A percentile compares a stretch with the other conserved stretches of the same genome.
Evolutionary conservation across 2,888 invertebrate genomes (phyloP).

Genomic region (Meteorus cinctellus): DNA sequence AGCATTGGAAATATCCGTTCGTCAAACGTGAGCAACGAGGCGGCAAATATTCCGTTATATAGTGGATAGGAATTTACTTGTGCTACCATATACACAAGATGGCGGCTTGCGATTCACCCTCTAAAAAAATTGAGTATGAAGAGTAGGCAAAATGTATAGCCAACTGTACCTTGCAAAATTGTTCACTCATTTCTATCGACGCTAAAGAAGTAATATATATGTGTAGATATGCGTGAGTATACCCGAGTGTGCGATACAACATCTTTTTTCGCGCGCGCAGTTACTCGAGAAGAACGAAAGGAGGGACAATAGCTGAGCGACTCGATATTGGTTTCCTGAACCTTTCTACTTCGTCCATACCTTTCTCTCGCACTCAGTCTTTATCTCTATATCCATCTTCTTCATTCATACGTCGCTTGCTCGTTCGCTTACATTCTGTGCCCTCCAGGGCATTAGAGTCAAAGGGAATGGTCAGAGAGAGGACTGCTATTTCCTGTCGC

Average conservation of each 20-base stretch:
- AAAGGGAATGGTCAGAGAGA: slow-evolving; percentile 30
- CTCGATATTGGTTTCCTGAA: slow-evolving; percentile 36
- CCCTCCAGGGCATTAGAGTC: slow-evolving; percentile 16
- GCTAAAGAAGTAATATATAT: background rate
- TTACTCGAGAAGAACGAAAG: background rate
- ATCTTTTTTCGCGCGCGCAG: background rate
- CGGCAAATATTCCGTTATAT: slow-evolving; percentile 58
- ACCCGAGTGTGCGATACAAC: slow-evolving; percentile 18
- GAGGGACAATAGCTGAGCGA: slow-evolving; percentile 16
- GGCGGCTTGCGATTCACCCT: slow-evolving; percentile 56
- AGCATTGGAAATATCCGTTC: slow-evolving; percentile 55
- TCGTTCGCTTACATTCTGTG: slow-evolving; percentile 1
- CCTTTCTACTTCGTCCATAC: background rate
- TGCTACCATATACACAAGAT: background rate
- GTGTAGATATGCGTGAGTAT: background rate
- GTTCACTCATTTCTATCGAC: slow-evolving; percentile 12
- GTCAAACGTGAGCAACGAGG: slow-evolving; percentile 62
- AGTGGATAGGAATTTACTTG: background rate
- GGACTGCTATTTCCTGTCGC: slow-evolving; percentile 44
- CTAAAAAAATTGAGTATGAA: slow-evolving; percentile 50
- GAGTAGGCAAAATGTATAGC: background rate
- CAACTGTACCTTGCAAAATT: slow-evolving; percentile 1
- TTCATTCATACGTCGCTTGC: slow-evolving; percentile 12
- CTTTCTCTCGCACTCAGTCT: background rate
- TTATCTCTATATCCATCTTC: background rate